Base-by-base conservation (phyloP, 2,113 vertebrate genomes). In the Macquaria australasica region DNA sequence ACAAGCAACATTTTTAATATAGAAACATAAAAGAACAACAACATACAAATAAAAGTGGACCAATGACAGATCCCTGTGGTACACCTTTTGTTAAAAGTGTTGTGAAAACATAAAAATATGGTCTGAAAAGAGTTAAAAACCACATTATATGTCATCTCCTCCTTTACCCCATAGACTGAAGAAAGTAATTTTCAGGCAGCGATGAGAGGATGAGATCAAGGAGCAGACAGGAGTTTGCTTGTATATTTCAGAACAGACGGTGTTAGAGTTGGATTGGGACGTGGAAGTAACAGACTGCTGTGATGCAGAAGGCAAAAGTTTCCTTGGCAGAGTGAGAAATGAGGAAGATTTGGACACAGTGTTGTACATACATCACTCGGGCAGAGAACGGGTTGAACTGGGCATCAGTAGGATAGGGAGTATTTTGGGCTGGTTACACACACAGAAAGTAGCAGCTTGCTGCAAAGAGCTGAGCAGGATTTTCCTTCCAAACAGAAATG, bases 241-340 rank as follows among this genome's bases (percentile, higher is more conserved):
- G 43, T 69, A 25, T n/a, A 50, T 84, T 82, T 85, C 69, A 82
- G 85, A 45, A 20, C 43, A 62, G 75, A 60, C 76, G 4, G 56
- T 62, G 81, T 72, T 79, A 71, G 70, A 74, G 68, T 86, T 92
- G 78, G 90, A 90, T 23, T 7, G 1, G 0, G 64, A 67, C 28
- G 79, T 89, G 87, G 90, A 93, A 88, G 88, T 87, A 77, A 88
- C 89, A 81, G 73, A 45, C 58, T 37, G 70, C 84, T 45, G 88
- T 87, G 86, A 89, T 45, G 78, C 86, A 86, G 77, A 59, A 72
- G 63, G 91, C 70, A 59, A 83, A 89, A 75, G 58, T 94, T 91
- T 86, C 87, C 85, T 79, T 85, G 85, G 84, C 81, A 77, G 80
- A 58, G 77, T 1, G 39, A 41, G 51, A 25, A 31, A 31, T 55